phyloP scores from a whole-genome alignment of 2,797 vertebrate species.

The Cynopterus sphinx region DNA sequence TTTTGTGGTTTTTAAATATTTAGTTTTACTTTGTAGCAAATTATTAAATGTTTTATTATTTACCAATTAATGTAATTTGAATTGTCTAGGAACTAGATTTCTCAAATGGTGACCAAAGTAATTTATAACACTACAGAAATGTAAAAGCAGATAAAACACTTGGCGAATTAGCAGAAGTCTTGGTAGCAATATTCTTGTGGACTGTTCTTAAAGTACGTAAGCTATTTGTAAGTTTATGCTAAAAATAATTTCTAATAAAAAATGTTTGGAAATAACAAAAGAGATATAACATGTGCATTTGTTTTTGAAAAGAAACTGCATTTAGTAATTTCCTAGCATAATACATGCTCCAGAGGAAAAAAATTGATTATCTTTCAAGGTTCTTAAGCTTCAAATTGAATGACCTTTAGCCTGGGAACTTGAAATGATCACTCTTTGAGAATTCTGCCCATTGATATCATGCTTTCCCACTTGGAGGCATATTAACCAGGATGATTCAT shows the following conservation, averaged over 20 bases:
- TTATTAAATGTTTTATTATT: background rate
- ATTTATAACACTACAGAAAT: background rate
- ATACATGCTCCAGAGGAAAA: background rate
- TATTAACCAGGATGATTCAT: background rate
- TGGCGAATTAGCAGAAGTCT: background rate
- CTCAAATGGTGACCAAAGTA: background rate
- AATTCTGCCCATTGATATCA: background rate
- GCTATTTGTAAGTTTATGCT: background rate
- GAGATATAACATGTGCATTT: background rate
- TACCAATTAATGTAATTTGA: background rate
- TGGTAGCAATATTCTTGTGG: background rate
- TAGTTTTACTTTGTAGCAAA: background rate
- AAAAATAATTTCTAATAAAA: background rate
- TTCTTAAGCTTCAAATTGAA: background rate
- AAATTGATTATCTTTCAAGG: constrained; percentile 62
- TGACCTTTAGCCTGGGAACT: constrained; percentile 26
- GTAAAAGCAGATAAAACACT: background rate
- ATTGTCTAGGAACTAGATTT: background rate
- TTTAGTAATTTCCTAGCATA: background rate
- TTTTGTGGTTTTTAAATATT: background rate
- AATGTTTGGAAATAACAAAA: background rate
- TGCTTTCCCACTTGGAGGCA: background rate
- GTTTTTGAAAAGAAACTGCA: background rate
- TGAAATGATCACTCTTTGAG: constrained; percentile 63
- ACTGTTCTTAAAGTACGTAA: background rate